Percentiles rank a stretch among this genome's conserved stretches.
These are phyloP conservation scores for Drosophila sproati DNA, from an alignment of 1,140 invertebrate genomes.

Conservation along the genomic window DNA sequence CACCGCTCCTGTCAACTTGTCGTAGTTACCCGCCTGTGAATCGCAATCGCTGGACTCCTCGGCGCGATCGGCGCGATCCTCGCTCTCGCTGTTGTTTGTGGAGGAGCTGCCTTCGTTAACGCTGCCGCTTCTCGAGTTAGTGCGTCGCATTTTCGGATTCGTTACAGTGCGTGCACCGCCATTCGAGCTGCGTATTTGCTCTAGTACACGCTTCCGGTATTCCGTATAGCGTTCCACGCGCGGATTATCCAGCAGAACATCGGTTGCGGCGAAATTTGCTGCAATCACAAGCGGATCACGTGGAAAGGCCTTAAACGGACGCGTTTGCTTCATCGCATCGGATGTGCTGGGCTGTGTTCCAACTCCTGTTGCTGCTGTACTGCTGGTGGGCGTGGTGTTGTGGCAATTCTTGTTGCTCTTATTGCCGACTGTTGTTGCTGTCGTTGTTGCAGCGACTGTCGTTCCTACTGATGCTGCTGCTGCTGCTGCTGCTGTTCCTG, in stretches of 20 bases:
- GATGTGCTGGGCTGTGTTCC: not conserved
- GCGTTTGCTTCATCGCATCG: slow-evolving; percentile 70
- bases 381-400: slow-evolving; percentile 69
- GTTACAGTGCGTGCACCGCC: slow-evolving; percentile 86
- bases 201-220: slow-evolving; percentile 88
- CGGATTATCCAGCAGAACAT: slow-evolving; percentile 85
- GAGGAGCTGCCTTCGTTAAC: slow-evolving; percentile 77
- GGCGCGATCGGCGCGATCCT: slow-evolving; percentile 65
- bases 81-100: slow-evolving; percentile 79
- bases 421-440: not conserved
- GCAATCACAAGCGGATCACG: slow-evolving; percentile 88
- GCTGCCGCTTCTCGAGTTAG: slow-evolving; percentile 73
- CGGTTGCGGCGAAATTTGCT: slow-evolving; percentile 84
- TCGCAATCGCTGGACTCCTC: slow-evolving; percentile 82
- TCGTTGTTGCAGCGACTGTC: not conserved
- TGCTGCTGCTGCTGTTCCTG: slow-evolving; percentile 1
- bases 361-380: slow-evolving; percentile 5
- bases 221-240: slow-evolving; percentile 88
- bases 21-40: slow-evolving; percentile 70
- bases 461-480: not conserved
- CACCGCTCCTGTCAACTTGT: slow-evolving; percentile 36
- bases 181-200: slow-evolving; percentile 87
- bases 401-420: not conserved
- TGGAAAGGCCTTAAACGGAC: slow-evolving; percentile 90
- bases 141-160: slow-evolving; percentile 89